A percentile compares a stretch with the other conserved stretches of the same genome.
Conservation (phyloP, 2,113 vertebrate genomes). For the Engystomops pustulosus region DNA sequence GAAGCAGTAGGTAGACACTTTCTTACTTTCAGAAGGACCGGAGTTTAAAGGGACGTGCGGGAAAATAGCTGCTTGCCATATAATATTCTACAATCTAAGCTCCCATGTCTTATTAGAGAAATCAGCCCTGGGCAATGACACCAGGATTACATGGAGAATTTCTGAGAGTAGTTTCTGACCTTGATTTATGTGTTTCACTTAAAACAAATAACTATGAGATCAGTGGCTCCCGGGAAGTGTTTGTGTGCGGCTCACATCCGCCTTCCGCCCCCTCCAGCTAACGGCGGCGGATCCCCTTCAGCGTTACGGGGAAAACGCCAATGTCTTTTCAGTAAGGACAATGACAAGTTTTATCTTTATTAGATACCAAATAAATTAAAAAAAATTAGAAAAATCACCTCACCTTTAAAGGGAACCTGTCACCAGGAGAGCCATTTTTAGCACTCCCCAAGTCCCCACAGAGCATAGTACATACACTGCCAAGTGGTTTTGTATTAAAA, state of each 20-base stretch:
- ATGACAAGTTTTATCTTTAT: background rate
- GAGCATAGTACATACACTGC: too few relatives aligned
- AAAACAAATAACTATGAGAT: constrained; percentile 27
- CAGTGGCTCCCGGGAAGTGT: background rate
- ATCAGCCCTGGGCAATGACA: constrained; percentile 45
- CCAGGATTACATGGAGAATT: background rate
- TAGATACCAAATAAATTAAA: background rate
- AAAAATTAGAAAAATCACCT: background rate
- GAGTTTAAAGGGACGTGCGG: background rate
- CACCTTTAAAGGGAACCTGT: background rate
- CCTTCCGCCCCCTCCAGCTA: background rate
- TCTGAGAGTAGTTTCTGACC: constrained; percentile 37
- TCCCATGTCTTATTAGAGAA: constrained; percentile 18
- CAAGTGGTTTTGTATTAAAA: too few relatives aligned
- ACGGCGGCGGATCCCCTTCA: background rate
- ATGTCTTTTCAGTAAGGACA: background rate
- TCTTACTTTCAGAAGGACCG: constrained; percentile 2
- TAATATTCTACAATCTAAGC: background rate
- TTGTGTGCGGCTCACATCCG: background rate
- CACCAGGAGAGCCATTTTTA: too few relatives aligned
- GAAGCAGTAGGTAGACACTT: background rate
- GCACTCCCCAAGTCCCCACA: too few relatives aligned
- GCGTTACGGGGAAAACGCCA: background rate
- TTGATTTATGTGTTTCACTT: constrained; percentile 18
- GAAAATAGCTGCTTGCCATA: background rate